phyloP scores from a whole-genome alignment of 2,797 vertebrate genomes.

The Poeciliopsis infans region DNA sequence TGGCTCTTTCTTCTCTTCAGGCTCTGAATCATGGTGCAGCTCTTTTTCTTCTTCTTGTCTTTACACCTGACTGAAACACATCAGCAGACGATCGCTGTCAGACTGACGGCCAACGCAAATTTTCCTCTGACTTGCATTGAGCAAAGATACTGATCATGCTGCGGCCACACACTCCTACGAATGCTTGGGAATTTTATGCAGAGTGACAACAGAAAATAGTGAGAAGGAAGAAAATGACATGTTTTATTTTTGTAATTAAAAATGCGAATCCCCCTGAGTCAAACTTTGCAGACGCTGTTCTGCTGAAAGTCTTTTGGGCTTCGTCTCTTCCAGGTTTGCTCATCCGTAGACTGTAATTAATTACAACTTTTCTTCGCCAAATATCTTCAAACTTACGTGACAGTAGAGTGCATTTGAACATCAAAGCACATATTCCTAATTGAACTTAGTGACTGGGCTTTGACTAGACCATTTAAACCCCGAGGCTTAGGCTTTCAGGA shows the following conservation, averaged over 20 bases:
- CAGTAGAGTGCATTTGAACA: not conserved
- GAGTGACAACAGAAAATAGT: not conserved
- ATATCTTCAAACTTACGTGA: not conserved
- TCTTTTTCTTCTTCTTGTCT: not conserved
- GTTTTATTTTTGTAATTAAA: not conserved
- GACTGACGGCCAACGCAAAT: not conserved
- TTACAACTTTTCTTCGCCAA: not conserved
- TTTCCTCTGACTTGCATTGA: not conserved
- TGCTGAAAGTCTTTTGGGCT: not conserved
- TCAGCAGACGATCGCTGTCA: slow-evolving; percentile 11
- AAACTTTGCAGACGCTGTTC: not conserved
- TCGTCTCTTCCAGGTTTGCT: not conserved
- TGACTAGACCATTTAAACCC: slow-evolving; percentile 5
- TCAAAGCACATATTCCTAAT: not conserved
- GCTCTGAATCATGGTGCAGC: slow-evolving; percentile 35
- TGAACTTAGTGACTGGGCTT: not conserved
- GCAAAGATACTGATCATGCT: slow-evolving; percentile 5
- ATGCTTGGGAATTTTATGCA: not conserved
- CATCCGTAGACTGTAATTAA: not conserved
- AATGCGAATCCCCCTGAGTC: not conserved
- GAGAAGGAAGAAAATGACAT: not conserved
- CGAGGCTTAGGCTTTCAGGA: not conserved
- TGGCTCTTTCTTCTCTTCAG: slow-evolving; percentile 19
- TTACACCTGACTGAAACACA: slow-evolving; percentile 24
- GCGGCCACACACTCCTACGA: not conserved